Base-by-base conservation (phyloP, 1,140 invertebrate genomes). In the Anoplophora glabripennis region DNA sequence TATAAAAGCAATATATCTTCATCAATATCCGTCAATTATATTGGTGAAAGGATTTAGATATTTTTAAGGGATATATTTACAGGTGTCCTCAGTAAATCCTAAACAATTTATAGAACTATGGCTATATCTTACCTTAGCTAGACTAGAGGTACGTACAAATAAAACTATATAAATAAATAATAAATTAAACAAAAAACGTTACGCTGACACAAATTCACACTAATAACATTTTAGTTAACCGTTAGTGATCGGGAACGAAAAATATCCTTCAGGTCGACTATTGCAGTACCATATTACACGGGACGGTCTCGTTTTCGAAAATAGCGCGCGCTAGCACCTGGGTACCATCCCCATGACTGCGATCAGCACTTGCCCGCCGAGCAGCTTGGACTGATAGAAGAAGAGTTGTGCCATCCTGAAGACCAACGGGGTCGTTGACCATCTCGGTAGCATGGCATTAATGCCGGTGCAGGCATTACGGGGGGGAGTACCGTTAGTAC, bases 401-500 rank as follows among this genome's bases (percentile, higher is more conserved):
- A 70, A 61, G 57, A 66, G 57, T 59, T 63, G 64, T 61, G 62
- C 66, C 68, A 67, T 66, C 61, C 60, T 66, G 59, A 64, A 66
- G 58, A 68, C 55, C 42, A 45, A 44, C 47, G 53, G 57, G 64
- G 64, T 67, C 69, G 64, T 61, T 62, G 52, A 70, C 67, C 69
- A 60, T 64, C 59, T 52, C 42, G 57, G 59, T 42, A 61, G 61
- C 65, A 64, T 42, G 53, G 57, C 60, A 63, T 44, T 15, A 59
- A 56, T 61, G 61, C 53, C 49, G 61, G 48, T 64, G 66, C 57
- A 65, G 62, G 67, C 64, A 62, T 57, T 57, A 28, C 57, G 56
- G 67, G 61, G 68, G 68, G 70, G 68, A 70, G 63, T 72, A 72
- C 70, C 70, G 70, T 72, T 72, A 72, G 48, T 60, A 67, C 59